Conservation (phyloP, 2,113 vertebrate species). For the Nyctereutes procyonoides region DNA sequence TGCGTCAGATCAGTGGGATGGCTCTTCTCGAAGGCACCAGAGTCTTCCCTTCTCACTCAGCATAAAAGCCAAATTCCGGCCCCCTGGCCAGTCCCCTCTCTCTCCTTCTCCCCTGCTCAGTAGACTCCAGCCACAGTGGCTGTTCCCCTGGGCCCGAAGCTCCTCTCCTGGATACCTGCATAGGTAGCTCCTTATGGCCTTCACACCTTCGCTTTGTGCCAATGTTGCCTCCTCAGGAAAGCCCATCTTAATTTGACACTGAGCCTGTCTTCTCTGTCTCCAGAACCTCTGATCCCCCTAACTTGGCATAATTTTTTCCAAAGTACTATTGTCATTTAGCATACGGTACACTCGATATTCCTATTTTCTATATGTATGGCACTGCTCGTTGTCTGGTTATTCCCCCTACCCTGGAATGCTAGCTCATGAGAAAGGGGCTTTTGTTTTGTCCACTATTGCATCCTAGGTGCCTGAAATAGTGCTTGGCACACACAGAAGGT, state of each 20-base stretch:
- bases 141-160: not conserved
- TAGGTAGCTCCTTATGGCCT: not conserved
- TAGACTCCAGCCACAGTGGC: not conserved
- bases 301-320: not conserved
- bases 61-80: not conserved
- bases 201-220: not conserved
- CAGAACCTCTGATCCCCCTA: not conserved
- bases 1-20: no score
- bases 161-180: not conserved
- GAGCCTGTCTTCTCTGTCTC: not conserved
- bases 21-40: not conserved
- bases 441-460: not conserved
- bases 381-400: accelerated
- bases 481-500: no score
- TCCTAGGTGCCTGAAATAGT: not conserved
- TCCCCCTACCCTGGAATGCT: not conserved
- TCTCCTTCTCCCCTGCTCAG: not conserved
- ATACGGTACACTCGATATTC: not conserved
- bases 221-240: not conserved
- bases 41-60: not conserved
- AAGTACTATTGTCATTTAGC: not conserved
- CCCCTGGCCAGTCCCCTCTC: accelerated
- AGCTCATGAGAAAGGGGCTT: not conserved
- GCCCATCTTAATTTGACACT: not conserved
- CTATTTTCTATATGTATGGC: not conserved